Evolutionary conservation across 2,888 invertebrate genomes (phyloP), one percentile per base, ranked within the genome.

Genomic region (Gastrophysa polygoni): DNA sequence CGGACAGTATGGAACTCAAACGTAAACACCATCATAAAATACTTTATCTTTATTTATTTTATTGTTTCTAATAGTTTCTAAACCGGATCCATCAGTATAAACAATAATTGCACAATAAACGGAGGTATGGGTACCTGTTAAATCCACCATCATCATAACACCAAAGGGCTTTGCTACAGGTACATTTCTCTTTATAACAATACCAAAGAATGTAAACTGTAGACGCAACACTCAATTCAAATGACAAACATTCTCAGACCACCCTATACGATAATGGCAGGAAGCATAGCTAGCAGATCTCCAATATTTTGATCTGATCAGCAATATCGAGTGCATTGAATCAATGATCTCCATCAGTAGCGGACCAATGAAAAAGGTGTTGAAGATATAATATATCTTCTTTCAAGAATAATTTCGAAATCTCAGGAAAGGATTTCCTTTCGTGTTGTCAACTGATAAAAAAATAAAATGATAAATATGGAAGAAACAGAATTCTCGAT

Each of bases 191-290:
- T 38, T 38, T 14, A 32, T 32, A 10, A 2, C 29, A 38, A 38
- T 14, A 14, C 11, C n/a, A 38, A 38, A 14, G 14, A 14, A 2
- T 14, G 38, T 14, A 38, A 50, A 32, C 64, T 49, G 64, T 64
- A 64, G 64, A 64, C 64, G 55, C 52, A 64, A 64, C 64, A 64
- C n/a, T n/a, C n/a, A 63, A 57, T 57, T 60, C 63, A 63, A 63
- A 57, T 60, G 46, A 14, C 20, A 54, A 55, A 57, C 49, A 63
- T 32, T 38, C 17, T 34, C 32, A 46, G 64, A 64, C 64, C 64
- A 64, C 64, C 64, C 55, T 51, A 55, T 46, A 52, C 43, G 44
- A 28, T 55, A 54, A 60, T 60, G 55, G 54, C 60, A 47, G 64
- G 64, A 64, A 64, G 48, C 54, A 38, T 43, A 29, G 51, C 46